A percentile compares a stretch with the other conserved stretches of the same genome.
Conservation (phyloP, 2,888 invertebrate genomes). For the Nomada hirtipes region DNA sequence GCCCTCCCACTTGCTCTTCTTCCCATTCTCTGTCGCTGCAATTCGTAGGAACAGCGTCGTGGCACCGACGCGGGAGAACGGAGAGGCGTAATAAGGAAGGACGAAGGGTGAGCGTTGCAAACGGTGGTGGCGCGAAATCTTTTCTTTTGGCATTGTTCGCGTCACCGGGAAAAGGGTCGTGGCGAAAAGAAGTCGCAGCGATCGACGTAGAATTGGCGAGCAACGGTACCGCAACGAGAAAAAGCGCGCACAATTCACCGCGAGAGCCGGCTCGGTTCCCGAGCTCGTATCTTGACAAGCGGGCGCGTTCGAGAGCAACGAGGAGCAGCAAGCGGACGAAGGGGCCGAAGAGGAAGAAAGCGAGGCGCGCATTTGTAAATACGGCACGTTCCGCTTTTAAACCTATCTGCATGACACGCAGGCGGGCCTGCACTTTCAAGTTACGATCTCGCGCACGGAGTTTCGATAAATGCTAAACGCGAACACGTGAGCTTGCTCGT, state of each 20-base stretch:
- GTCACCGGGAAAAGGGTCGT: too few species aligned
- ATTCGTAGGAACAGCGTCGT: too few species aligned
- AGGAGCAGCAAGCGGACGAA: background rate
- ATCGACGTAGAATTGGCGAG: too few species aligned
- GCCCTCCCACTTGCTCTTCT: background rate
- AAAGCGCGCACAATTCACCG: background rate
- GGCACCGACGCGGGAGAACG: too few species aligned
- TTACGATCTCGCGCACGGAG: slow-evolving; percentile 82
- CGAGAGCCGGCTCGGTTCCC: background rate
- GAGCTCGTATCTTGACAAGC: slow-evolving; percentile 2
- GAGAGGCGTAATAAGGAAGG: too few species aligned
- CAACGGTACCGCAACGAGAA: background rate
- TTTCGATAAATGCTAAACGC: slow-evolving; percentile 84
- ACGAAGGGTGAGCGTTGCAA: too few species aligned
- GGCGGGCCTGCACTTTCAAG: slow-evolving; percentile 81
- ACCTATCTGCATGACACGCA: slow-evolving; percentile 84
- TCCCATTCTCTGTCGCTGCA: too few species aligned
- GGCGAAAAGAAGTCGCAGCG: too few species aligned
- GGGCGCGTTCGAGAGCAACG: background rate
- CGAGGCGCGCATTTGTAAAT: slow-evolving; percentile 80
- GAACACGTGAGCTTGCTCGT: slow-evolving; percentile 84
- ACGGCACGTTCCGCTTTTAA: slow-evolving; percentile 83
- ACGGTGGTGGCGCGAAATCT: too few species aligned
- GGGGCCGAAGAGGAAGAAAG: slow-evolving; percentile 25
- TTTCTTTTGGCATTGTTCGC: too few species aligned